Base-by-base conservation (phyloP, 2,113 vertebrate genomes). In the Onychostoma macrolepis region DNA sequence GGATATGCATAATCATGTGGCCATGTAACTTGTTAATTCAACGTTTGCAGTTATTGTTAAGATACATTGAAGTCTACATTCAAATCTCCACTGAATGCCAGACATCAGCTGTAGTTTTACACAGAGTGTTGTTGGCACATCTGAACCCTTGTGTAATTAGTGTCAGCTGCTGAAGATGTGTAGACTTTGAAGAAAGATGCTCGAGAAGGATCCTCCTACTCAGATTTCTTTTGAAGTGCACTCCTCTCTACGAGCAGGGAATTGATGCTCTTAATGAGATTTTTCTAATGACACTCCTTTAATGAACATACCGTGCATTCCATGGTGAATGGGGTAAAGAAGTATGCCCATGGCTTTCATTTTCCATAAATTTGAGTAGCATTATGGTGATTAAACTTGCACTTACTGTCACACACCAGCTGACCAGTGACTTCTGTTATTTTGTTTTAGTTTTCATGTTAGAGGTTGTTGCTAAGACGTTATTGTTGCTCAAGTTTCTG, bases 131-230 rank as follows among this genome's bases (percentile, higher is more conserved):
- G 45, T 82, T 75, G 36, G 80, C 80, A 85, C 80, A 45, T 65
- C 67, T 63, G 30, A 19, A n/a, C 41, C 19, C 61, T 50, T 58
- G 63, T 61, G 48, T 94, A 91, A 94, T 92, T 76, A 91, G 87
- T 92, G 89, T 69, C 94, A 94, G 92, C 90, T 94, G 88, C 63
- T 71, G 61, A 38, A 78, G 72, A 80, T 82, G 53, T 19, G 77
- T 15, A 71, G 87, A 50, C 61, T 83, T 81, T 67, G 61, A 84
- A 12, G 78, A 58, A 58, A 58, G 76, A 71, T 80, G 65, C 53
- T 69, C 6, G 13, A 77, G 83, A 80, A 87, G 50, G 26, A 67
- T 5, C 50, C 50, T 61, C 43, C 67, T 87, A 81, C 89, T 87
- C 67, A 53, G 10, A 11, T 26, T 80, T 69, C 1, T 36, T 36